A percentile compares a stretch with the other conserved stretches of the same genome.
Conservation (phyloP, 2,113 vertebrate species). For the Lathamus discolor region DNA sequence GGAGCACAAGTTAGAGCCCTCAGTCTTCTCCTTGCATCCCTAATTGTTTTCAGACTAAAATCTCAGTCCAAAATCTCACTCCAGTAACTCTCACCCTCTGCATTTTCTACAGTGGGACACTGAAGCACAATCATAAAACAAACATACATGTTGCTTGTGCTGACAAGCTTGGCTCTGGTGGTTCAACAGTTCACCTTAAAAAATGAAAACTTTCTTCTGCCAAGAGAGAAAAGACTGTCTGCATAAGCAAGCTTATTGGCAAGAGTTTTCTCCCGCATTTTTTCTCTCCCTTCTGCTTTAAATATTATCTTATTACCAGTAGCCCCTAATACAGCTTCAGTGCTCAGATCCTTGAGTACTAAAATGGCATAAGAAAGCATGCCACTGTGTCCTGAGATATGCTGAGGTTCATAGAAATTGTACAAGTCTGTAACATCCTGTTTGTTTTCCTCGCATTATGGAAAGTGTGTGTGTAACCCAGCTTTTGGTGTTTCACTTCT, state of each 20-base stretch:
- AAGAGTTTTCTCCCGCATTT: neutral
- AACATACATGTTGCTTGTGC: neutral
- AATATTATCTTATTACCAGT: neutral
- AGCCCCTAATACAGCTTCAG: neutral
- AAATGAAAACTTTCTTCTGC: neutral
- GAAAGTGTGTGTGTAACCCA: neutral
- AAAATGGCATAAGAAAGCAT: neutral
- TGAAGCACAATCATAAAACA: rapidly evolving
- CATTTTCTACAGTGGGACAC: neutral
- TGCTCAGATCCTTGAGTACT: neutral
- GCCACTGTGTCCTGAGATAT: rapidly evolving
- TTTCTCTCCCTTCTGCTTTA: neutral
- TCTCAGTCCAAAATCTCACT: neutral
- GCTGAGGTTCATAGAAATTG: neutral
- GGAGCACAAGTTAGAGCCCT: neutral
- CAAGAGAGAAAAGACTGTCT: neutral
- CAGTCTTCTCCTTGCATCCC: neutral
- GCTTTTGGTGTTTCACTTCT: constrained; percentile 3
- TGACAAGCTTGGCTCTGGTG: neutral
- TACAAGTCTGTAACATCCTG: neutral
- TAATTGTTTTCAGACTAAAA: neutral
- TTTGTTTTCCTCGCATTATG: neutral
- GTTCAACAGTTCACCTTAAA: neutral
- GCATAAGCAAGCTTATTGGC: neutral
- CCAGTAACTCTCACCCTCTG: neutral